Percentiles rank a stretch among this genome's conserved stretches.
Evolutionary conservation across 2,888 invertebrate species (phyloP).

Genomic region (Incurvaria masculella): DNA sequence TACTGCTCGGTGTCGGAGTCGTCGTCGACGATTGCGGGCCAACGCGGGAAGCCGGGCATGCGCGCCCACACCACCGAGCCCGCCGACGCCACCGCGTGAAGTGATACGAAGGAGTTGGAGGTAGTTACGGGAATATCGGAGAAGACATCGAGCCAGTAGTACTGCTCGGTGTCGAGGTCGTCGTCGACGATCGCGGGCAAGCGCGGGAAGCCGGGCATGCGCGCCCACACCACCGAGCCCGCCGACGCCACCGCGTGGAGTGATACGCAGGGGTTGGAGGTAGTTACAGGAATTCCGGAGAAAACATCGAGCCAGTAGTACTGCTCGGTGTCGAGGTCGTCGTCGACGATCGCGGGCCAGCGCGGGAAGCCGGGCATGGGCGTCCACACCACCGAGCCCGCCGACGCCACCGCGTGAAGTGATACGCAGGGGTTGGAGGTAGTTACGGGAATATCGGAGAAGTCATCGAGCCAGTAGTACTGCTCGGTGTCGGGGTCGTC

Average conservation of each 20-base stretch:
- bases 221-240: constrained; percentile 67
- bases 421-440: no score
- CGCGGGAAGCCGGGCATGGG: constrained; percentile 59
- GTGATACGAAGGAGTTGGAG: no score
- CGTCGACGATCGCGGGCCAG: constrained; percentile 73
- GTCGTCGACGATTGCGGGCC: constrained; percentile 71
- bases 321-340: constrained; percentile 59
- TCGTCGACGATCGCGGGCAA: constrained; percentile 73
- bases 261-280: not conserved
- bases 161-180: constrained; percentile 59
- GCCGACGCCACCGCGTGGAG: no score
- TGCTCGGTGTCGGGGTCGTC: constrained; percentile 61
- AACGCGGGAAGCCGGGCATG: constrained; percentile 62
- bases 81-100: no score
- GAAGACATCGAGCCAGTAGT: constrained; percentile 55
- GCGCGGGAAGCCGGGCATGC: constrained; percentile 60
- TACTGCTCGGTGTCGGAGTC: constrained; percentile 60
- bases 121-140: constrained; percentile 49
- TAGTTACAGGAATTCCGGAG: constrained; percentile 49
- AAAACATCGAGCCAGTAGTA: constrained; percentile 58
- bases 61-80: constrained; percentile 68
- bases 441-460: constrained; percentile 50
- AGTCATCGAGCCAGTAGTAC: constrained; percentile 57
- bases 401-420: constrained; percentile 57
- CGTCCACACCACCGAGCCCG: constrained; percentile 68